Evolutionary conservation across 2,888 invertebrate genomes (phyloP), one percentile per base, ranked within the genome.

Genomic region (Chymomyza caudatula): DNA sequence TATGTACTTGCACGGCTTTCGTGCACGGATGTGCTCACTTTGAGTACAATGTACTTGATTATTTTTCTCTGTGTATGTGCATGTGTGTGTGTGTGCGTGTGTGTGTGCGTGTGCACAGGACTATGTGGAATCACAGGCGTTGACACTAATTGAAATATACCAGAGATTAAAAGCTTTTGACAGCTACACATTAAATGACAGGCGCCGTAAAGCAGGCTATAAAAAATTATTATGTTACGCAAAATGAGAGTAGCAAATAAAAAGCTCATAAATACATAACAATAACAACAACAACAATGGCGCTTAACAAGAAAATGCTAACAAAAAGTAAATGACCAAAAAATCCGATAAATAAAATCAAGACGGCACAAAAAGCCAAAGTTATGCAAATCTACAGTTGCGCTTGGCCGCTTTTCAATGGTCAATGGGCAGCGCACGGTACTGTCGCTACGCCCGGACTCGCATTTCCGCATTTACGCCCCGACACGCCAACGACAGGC

Each of bases 81-180:
- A 29, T 55, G 55, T 42, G 29, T 52, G 13, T 17, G 51, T 53
- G 19, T 49, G 2, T 56, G 56, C 42, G 56, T 56, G 56, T 58
- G 11, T n/a, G n/a, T n/a, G 29, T 52, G 13, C 29, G 51, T 53
- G 19, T 49, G 2, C 13, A 37, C 17, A 13, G 23, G 29, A 37
- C 29, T 19, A 47, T 51, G 51, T 51, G 19, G 52, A 52, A 60
- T 53, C 56, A 68, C 57, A 56, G 60, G 69, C 66, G 71, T 62
- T 78, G 80, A 79, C 80, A 79, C 73, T 80, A 80, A 81, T 83
- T 80, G 72, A 78, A 69, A 71, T 65, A 74, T 69, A 75, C 67
- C 74, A 71, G 65, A 74, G 78, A 80, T 80, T 76, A 76, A 76
- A 74, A 66, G 66, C 74, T 73, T 73, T 73, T 68, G 37, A 58